These are phyloP conservation scores for Pseudolaguvia tuberculata DNA, from an alignment of 2,113 vertebrate genomes.

Conservation along the genomic window DNA sequence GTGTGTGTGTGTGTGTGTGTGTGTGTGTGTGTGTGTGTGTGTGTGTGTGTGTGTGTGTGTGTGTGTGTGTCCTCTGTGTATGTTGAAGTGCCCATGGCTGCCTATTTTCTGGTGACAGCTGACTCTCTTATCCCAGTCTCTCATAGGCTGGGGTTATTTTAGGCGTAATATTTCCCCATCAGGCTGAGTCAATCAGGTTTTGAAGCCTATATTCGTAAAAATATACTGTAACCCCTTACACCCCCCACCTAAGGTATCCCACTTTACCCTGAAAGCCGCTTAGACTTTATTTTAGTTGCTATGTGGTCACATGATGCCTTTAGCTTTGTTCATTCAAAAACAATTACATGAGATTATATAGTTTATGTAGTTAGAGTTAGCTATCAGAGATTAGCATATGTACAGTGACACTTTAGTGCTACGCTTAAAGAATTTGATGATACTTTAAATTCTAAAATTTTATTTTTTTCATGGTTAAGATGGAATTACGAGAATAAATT, in stretches of 20 bases:
- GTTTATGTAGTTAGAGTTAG: not conserved
- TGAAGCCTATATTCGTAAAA: conserved; percentile 22
- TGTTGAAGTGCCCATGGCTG: conserved; percentile 35
- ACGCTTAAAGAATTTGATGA: too few species aligned
- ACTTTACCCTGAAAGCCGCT: conserved; percentile 22
- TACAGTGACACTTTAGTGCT: too few species aligned
- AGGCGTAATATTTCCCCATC: conserved; percentile 45
- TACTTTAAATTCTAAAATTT: too few species aligned
- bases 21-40: too few species aligned
- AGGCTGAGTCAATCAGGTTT: conserved; percentile 60
- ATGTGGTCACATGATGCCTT: conserved; percentile 41
- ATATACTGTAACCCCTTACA: not conserved
- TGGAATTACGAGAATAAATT: too few species aligned
- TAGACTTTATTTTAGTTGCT: conserved; percentile 28
- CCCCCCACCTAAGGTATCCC: conserved; percentile 20
- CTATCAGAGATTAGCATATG: not conserved
- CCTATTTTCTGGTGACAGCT: conserved; percentile 61
- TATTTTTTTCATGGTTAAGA: too few species aligned
- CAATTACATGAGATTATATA: not conserved
- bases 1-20: too few species aligned
- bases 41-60: too few species aligned
- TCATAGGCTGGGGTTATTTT: conserved; percentile 61
- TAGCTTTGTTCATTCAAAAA: not conserved
- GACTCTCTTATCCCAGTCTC: conserved; percentile 59
- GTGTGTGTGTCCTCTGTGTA: conserved; percentile 31